Conservation (phyloP, 1,140 invertebrate genomes). For the Pemphigus obesinymphae region DNA sequence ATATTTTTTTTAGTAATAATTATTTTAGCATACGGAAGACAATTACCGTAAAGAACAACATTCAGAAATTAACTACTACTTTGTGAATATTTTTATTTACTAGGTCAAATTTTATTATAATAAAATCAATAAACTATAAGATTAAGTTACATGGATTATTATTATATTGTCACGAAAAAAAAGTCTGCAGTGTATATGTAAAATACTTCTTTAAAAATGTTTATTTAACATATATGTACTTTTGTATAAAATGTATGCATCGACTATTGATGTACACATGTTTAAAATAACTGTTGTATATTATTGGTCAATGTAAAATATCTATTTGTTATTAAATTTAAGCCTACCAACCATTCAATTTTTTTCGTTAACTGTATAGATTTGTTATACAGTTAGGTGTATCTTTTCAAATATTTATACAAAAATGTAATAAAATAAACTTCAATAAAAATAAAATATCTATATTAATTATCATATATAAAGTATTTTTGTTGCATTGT, state of each 20-base stretch:
- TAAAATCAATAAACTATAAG: background rate
- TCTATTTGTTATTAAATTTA: background rate
- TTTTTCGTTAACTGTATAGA: background rate
- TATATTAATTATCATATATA: background rate
- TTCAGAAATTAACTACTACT: constrained; percentile 39
- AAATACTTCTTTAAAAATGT: background rate
- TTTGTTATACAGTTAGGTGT: background rate
- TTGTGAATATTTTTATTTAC: constrained; percentile 30
- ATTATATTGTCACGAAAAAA: background rate
- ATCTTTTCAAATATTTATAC: background rate
- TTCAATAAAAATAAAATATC: background rate
- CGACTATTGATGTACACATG: background rate
- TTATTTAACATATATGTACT: background rate
- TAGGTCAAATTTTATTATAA: constrained; percentile 17
- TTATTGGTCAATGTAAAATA: background rate
- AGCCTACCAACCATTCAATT: background rate
- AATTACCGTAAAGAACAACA: constrained; percentile 36
- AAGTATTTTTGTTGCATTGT: background rate
- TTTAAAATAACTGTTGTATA: background rate
- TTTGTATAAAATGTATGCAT: background rate
- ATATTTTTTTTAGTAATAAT: constrained; percentile 27
- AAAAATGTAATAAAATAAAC: background rate
- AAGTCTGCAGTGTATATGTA: background rate
- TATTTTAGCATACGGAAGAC: constrained; percentile 21
- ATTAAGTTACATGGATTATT: background rate